phyloP scores from a whole-genome alignment of 2,113 vertebrate genomes.

The Nothoprocta pentlandii region DNA sequence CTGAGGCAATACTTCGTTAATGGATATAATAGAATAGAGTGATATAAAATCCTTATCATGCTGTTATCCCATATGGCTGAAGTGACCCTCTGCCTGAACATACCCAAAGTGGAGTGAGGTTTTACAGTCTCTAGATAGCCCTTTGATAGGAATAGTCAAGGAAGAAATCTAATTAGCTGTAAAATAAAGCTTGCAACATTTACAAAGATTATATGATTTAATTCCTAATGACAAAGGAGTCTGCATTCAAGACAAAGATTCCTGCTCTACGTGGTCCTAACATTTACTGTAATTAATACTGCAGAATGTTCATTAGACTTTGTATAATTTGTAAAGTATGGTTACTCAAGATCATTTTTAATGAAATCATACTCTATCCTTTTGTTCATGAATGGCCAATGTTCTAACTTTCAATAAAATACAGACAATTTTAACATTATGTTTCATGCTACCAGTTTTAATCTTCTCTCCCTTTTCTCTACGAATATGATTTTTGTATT shows the following conservation, averaged over 20 bases:
- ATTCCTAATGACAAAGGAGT: background rate
- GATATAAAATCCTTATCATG: background rate
- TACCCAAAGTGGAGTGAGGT: background rate
- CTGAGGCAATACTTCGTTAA: background rate
- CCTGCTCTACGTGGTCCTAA: constrained; percentile 17
- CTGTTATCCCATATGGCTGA: background rate
- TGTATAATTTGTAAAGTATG: constrained; percentile 31
- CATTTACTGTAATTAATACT: constrained; percentile 52
- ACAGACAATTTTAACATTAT: constrained; percentile 4
- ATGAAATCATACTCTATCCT: constrained; percentile 1
- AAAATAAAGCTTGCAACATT: constrained; percentile 37
- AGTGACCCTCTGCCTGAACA: background rate
- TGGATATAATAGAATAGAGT: background rate
- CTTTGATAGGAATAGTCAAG: constrained; percentile 13
- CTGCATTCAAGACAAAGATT: background rate
- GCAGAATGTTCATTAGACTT: constrained; percentile 23
- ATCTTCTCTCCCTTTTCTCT: constrained; percentile 42
- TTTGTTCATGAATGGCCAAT: background rate
- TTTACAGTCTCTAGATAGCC: background rate
- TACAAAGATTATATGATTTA: constrained; percentile 49
- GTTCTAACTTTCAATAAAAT: constrained; percentile 42
- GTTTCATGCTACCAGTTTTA: constrained; percentile 53
- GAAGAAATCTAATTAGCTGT: constrained; percentile 39
- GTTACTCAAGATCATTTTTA: constrained; percentile 39
- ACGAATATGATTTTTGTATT: constrained; percentile 58